A percentile compares a stretch with the other conserved stretches of the same genome.
phyloP scores from a whole-genome alignment of 2,113 vertebrate species.

The Lota lota region DNA sequence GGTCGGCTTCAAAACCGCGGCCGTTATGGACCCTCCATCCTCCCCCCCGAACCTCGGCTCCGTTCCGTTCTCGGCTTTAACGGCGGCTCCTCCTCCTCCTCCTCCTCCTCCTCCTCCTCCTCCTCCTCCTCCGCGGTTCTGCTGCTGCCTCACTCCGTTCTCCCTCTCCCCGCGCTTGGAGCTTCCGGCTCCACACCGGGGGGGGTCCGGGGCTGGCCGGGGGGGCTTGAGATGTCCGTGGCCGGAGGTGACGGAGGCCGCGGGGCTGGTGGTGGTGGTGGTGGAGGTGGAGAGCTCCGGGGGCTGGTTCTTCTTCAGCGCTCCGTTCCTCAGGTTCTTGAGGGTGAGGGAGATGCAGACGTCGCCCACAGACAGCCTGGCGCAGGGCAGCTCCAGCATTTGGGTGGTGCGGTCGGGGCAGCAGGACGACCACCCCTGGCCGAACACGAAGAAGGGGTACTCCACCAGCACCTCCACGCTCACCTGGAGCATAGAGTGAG shows the following conservation, averaged over 20 bases:
- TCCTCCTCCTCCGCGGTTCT: slow-evolving; percentile 3
- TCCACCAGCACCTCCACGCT: slow-evolving; percentile 96
- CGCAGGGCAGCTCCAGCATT: slow-evolving; percentile 94
- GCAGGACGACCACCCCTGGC: slow-evolving; percentile 99
- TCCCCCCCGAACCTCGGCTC: slow-evolving; percentile 83
- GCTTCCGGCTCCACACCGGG: slow-evolving; percentile 60
- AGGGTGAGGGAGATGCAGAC: slow-evolving; percentile 99
- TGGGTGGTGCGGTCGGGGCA: slow-evolving; percentile 94
- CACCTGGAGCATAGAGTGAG: slow-evolving; percentile 74
- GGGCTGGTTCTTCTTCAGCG: slow-evolving; percentile 89
- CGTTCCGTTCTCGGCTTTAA: slow-evolving; percentile 82
- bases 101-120: not conserved
- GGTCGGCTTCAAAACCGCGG: slow-evolving; percentile 68
- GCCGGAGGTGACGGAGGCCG: slow-evolving; percentile 60
- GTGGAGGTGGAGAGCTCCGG: slow-evolving; percentile 72
- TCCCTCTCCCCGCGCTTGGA: slow-evolving; percentile 83
- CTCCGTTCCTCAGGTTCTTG: slow-evolving; percentile 95
- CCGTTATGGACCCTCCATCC: slow-evolving; percentile 69
- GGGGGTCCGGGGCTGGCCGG: slow-evolving; percentile 69
- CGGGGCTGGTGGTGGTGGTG: slow-evolving; percentile 77
- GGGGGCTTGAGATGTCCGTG: slow-evolving; percentile 83
- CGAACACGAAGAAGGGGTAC: slow-evolving; percentile 99
- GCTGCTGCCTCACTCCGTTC: slow-evolving; percentile 83
- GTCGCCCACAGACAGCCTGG: slow-evolving; percentile 94
- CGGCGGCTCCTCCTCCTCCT: slow-evolving; percentile 37